Evolutionary conservation across 2,113 vertebrate genomes (phyloP), one percentile per base, ranked within the genome.

Genomic region (Microtus pennsylvanicus): DNA sequence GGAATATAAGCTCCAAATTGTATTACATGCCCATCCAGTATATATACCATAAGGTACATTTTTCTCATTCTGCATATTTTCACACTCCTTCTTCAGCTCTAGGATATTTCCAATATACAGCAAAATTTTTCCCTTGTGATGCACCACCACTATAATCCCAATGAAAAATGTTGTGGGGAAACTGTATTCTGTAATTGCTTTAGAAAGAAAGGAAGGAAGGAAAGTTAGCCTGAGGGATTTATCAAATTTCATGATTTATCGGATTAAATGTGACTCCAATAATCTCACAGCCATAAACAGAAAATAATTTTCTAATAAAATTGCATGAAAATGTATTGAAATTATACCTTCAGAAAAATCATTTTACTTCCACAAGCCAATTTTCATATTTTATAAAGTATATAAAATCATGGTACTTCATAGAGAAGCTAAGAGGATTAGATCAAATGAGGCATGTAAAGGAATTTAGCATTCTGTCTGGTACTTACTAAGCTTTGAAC

Each of bases 301-400:
- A 94, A 95, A 75, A 87, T 12, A 42, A 16, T 50, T 65, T 92
- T 81, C 22, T 93, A 85, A 96, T 30, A 5, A 82, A 94, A 85
- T 87, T 92, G 63, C 75, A 70, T 35, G 9, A 82, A 94, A 87
- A 90, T 92, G 63, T 80, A 70, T 90, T 97, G n/a, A 92, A 88
- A 30, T 93, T 95, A 92, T 69, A n/a, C 21, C 35, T 89, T 93
- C 74, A 11, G 42, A 92, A 63, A 92, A 92, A 76, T 65, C 69
- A 89, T 96, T 94, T 93, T 28, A 91, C 22, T 77, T 76, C 42
- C 67, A 8, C 94, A 67, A 80, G 42, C 35, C 58, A 95, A 89
- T 77, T 90, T 95, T 81, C 11, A 28, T 85, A 69, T 86, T 26
- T 86, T 83, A 38, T 89, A 95, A 95, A 87, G 26, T 80, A 63